Percentiles rank a stretch among this genome's conserved stretches.
These are phyloP conservation scores for Hylaea fasciaria DNA, from an alignment of 2,888 invertebrate genomes.

Conservation along the genomic window DNA sequence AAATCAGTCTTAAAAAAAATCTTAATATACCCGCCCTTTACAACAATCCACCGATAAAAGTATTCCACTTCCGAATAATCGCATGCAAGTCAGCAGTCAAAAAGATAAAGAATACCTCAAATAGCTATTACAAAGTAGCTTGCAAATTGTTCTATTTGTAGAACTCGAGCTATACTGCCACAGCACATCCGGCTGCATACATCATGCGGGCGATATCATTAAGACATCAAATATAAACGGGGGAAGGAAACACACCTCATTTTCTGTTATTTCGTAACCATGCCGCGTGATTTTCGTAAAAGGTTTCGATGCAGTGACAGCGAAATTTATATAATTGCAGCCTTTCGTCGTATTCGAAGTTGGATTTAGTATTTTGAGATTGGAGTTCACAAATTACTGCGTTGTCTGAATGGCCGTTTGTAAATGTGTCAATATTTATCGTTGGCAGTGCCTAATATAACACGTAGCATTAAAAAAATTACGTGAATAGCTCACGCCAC, in stretches of 20 bases:
- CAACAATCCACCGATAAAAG: too few species aligned
- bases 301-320: conserved; percentile 49
- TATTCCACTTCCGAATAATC: background rate
- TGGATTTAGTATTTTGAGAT: conserved; percentile 14
- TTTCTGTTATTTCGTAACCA: conserved; percentile 65
- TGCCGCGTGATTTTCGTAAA: conserved; percentile 63
- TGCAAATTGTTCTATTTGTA: conserved; percentile 38
- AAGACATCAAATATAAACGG: conserved; percentile 71
- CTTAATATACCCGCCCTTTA: too few species aligned
- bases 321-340: conserved; percentile 36
- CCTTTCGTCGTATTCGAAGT: conserved; percentile 18
- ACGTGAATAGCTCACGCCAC: too few species aligned
- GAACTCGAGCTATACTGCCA: conserved; percentile 49
- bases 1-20: too few species aligned
- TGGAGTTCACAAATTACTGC: conserved; percentile 12
- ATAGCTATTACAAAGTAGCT: conserved; percentile 19
- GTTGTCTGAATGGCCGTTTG: conserved; percentile 18
- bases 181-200: conserved; percentile 72
- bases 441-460: background rate
- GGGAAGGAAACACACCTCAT: conserved; percentile 69
- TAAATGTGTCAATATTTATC: background rate
- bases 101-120: conserved; percentile 20
- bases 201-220: conserved; percentile 75
- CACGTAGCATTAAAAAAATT: too few species aligned
- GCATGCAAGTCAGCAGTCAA: conserved; percentile 18